These are phyloP conservation scores for Formica aserva DNA, from an alignment of 2,888 invertebrate species.

Conservation along the genomic window DNA sequence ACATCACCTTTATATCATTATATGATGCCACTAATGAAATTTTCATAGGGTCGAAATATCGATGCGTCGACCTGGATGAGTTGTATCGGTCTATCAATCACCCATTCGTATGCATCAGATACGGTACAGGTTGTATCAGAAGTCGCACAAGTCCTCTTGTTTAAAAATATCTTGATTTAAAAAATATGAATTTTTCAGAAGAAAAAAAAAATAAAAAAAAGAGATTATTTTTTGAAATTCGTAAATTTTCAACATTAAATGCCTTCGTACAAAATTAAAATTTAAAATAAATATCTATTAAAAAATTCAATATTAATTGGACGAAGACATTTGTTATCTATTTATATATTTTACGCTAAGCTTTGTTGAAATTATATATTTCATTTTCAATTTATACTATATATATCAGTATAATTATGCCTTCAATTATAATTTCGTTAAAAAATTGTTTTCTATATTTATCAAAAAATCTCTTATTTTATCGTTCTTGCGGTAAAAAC, in stretches of 20 bases:
- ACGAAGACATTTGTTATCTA: background rate
- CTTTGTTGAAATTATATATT: slow-evolving; percentile 1
- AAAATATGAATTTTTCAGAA: background rate
- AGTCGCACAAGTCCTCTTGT: background rate
- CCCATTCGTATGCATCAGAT: slow-evolving; percentile 39
- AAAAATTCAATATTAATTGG: background rate
- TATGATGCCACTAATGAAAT: slow-evolving; percentile 82
- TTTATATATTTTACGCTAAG: background rate
- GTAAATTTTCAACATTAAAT: background rate
- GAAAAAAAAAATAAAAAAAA: background rate
- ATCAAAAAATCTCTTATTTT: background rate
- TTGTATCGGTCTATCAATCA: slow-evolving; percentile 80
- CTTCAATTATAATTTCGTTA: background rate
- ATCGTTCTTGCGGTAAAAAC: slow-evolving; percentile 39
- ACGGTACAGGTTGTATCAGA: slow-evolving; percentile 49
- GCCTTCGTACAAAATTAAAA: background rate
- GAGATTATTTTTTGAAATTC: background rate
- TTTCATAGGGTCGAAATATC: slow-evolving; percentile 83
- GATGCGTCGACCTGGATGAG: slow-evolving; percentile 74
- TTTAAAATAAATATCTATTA: background rate
- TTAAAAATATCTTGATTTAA: background rate
- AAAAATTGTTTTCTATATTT: background rate
- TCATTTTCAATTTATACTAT: slow-evolving; percentile 1
- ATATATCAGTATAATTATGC: background rate
- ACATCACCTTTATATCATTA: slow-evolving; percentile 81